Evolutionary conservation across 2,797 vertebrate species (phyloP).

Genomic region (Tapirus indicus): DNA sequence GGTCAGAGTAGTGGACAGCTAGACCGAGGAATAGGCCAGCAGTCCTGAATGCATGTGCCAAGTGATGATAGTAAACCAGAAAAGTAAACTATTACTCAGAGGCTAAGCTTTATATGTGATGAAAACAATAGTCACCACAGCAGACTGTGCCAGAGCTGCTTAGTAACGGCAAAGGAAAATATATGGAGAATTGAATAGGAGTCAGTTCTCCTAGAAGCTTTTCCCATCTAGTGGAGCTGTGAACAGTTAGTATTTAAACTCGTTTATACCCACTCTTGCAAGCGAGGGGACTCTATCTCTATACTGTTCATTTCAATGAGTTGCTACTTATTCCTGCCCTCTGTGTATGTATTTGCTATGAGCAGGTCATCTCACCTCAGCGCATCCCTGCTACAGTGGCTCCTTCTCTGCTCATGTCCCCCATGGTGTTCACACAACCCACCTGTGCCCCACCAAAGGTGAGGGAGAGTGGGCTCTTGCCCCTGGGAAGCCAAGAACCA

Average conservation of each 20-base stretch:
- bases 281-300: background rate
- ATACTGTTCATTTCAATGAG: rapidly evolving
- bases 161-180: background rate
- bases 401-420: constrained; percentile 93
- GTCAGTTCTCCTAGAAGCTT: background rate
- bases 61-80: background rate
- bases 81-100: background rate
- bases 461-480: constrained; percentile 59
- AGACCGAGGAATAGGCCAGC: background rate
- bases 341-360: background rate
- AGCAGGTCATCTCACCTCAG: constrained; percentile 92
- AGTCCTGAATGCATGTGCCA: background rate
- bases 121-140: background rate
- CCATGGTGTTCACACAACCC: constrained; percentile 93
- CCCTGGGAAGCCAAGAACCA: constrained; percentile 76
- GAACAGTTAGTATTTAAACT: background rate
- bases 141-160: background rate
- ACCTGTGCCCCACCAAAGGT: constrained; percentile 75
- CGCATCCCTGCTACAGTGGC: constrained; percentile 89
- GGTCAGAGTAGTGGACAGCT: background rate
- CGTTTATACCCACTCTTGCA: background rate
- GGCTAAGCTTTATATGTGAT: too few species aligned
- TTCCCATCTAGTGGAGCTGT: background rate
- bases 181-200: background rate
- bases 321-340: background rate